Evolutionary conservation across 2,888 invertebrate genomes (phyloP).

Genomic region (Apamea sordens): DNA sequence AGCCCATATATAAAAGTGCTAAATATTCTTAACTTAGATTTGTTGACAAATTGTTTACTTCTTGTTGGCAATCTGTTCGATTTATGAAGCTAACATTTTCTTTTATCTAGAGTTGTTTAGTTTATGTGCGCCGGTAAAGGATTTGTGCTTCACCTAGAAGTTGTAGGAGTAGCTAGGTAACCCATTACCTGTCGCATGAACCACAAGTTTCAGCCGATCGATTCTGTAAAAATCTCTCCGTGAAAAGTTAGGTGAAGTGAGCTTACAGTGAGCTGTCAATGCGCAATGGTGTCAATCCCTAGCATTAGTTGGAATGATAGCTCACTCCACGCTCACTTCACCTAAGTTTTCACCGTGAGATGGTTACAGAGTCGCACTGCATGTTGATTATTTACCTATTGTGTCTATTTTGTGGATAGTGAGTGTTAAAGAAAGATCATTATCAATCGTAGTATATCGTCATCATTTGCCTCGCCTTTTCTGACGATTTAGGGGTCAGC

Average conservation of each 20-base stretch:
- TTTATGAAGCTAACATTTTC: constrained; percentile 10
- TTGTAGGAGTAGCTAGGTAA: background rate
- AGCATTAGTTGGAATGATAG: no score
- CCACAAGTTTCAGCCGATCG: background rate
- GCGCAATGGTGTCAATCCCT: no score
- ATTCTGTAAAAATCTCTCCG: no score
- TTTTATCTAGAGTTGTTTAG: background rate
- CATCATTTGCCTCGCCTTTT: background rate
- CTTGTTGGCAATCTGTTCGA: constrained; percentile 1
- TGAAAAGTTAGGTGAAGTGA: no score
- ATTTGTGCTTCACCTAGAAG: background rate
- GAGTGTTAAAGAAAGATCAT: background rate
- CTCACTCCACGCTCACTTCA: no score
- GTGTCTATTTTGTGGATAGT: background rate
- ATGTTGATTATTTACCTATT: background rate
- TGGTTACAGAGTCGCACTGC: no score
- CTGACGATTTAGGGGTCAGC: background rate
- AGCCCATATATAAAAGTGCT: background rate
- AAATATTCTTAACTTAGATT: constrained; percentile 4
- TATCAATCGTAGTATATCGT: background rate
- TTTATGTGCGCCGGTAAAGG: background rate
- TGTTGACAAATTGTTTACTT: background rate
- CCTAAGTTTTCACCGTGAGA: no score
- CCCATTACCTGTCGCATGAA: background rate
- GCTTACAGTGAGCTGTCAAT: no score